Percentiles rank a stretch among this genome's conserved stretches.
Conservation (phyloP, 2,113 vertebrate species). For the Quiscalus mexicanus region DNA sequence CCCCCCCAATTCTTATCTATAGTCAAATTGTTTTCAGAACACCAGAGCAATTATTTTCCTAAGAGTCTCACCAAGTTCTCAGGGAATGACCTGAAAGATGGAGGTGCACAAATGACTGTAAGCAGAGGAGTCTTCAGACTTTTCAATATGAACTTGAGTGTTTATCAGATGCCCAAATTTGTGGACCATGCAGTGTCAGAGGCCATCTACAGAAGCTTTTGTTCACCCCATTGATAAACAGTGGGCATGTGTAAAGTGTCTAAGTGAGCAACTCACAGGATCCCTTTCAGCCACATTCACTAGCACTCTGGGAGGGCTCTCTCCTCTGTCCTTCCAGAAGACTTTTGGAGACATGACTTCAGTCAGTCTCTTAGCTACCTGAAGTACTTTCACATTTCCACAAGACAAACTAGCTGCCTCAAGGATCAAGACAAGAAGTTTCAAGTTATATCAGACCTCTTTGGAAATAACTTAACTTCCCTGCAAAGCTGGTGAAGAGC, state of each 20-base stretch:
- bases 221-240: not conserved
- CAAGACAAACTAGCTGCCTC: not conserved
- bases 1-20: rapidly evolving
- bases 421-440: not conserved
- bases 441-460: not conserved
- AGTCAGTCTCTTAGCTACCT: not conserved
- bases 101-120: not conserved
- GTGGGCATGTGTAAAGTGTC: not conserved
- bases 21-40: not conserved
- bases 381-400: not conserved
- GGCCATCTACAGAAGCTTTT: not conserved
- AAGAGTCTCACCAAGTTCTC: not conserved
- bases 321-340: not conserved
- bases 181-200: not conserved
- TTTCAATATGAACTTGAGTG: rapidly evolving
- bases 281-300: not conserved
- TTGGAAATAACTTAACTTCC: not conserved
- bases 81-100: not conserved
- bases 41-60: not conserved
- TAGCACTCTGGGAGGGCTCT: not conserved
- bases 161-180: not conserved
- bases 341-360: not conserved
- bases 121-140: rapidly evolving
- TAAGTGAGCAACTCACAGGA: not conserved
- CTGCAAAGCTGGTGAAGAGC: not conserved